Base-by-base conservation (phyloP, 2,113 vertebrate species). In the Amphiprion ocellaris region DNA sequence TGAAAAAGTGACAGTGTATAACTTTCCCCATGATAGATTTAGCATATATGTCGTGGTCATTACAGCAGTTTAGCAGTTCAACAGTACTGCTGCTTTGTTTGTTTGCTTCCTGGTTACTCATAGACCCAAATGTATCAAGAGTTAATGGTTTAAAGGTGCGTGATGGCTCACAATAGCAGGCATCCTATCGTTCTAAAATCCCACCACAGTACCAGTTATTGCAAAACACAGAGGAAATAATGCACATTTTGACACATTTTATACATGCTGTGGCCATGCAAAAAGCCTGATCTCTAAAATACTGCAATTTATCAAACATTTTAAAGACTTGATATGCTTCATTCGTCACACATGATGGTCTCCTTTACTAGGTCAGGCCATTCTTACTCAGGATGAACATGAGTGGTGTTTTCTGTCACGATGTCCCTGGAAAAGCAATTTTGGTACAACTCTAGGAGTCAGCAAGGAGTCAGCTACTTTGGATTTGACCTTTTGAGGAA, bases 381-480 rank as follows among this genome's bases (percentile, higher is more conserved):
- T 52, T 61, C 23, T 56, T 41, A 53, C 16, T 24, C 53, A 59
- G 0, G 54, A 63, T 65, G 37, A 19, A 61, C 54, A 63, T 12
- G 8, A 70, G 17, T 0, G 2, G 17, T 3, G 0, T 67, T 44
- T 14, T 19, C 63, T 80, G 66, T 59, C 58, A 54, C 41, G 17
- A 52, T 77, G 73, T 78, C 14, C 33, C n/a, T 79, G 63, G 64
- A 83, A 86, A 90, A 77, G n/a, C 50, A 68, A 67, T 66, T 71
- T 30, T 5, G 2, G 37, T 54, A 59, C 28, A 71, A 55, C 53
- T 65, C 15, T 60, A 74, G 52, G 37, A 70, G n/a, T 80, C 21
- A 58, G 39, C 15, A 63, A 74, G 52, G 37, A 69, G n/a, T 79
- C n/a, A 58, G 39, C 33, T 28, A 23, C 66, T 12, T 82, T 73